Percentiles rank a stretch among this genome's conserved stretches.
phyloP scores from a whole-genome alignment of 2,113 vertebrate genomes.

The Chloroceryle aenea region DNA sequence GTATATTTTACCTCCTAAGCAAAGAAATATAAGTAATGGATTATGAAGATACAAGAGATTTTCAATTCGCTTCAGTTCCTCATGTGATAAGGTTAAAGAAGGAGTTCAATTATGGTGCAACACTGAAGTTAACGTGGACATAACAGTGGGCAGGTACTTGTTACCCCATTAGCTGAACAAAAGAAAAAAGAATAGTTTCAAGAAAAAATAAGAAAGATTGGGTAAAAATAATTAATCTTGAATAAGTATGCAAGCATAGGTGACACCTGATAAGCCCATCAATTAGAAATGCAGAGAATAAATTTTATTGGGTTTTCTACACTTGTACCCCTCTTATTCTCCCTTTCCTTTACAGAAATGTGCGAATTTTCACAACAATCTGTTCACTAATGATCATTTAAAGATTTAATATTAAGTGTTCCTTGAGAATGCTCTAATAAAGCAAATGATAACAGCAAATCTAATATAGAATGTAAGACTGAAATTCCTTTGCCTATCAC shows the following conservation, averaged over 20 bases:
- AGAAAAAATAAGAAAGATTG: neutral
- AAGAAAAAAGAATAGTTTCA: neutral
- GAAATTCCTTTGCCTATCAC: neutral
- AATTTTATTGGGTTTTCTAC: conserved; percentile 15
- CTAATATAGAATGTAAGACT: neutral
- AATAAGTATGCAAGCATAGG: neutral
- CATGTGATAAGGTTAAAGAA: conserved; percentile 18
- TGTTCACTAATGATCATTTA: neutral
- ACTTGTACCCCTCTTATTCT: neutral
- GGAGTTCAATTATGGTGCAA: neutral
- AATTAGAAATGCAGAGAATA: neutral
- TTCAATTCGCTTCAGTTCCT: neutral
- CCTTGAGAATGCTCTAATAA: neutral
- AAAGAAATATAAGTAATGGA: conserved; percentile 2
- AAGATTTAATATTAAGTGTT: neutral
- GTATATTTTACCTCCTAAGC: neutral
- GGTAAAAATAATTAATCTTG: conserved; percentile 34
- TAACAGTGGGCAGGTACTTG: neutral
- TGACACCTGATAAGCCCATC: neutral
- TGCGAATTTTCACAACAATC: neutral
- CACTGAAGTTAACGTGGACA: neutral
- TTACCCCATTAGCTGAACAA: conserved; percentile 12
- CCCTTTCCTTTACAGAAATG: neutral
- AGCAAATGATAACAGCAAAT: neutral
- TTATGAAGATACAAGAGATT: neutral